phyloP scores from a whole-genome alignment of 2,888 invertebrate genomes.

The Rhingia campestris region DNA sequence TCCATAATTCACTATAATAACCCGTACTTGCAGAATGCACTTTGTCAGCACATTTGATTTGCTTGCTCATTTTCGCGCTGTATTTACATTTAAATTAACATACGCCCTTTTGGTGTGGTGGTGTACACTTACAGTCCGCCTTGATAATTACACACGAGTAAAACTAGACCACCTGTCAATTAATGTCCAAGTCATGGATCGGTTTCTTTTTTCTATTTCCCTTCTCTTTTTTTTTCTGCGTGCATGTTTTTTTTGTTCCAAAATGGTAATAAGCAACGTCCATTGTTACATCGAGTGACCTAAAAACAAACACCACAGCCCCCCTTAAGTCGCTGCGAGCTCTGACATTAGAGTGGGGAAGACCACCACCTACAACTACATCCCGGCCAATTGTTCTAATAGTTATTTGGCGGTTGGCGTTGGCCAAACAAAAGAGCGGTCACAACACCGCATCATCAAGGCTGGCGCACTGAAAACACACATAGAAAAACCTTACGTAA shows the following conservation, averaged over 20 bases:
- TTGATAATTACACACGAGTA: constrained; percentile 43
- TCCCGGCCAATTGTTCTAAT: constrained; percentile 13
- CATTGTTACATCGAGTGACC: constrained; percentile 36
- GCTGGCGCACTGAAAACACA: constrained; percentile 25
- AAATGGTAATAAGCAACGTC: constrained; percentile 38
- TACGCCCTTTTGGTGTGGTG: too few species aligned
- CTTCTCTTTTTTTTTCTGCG: constrained; percentile 3
- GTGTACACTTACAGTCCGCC: too few species aligned
- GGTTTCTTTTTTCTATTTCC: constrained; percentile 3
- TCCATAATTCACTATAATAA: too few species aligned
- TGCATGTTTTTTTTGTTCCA: constrained; percentile 20
- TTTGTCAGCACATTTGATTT: too few species aligned
- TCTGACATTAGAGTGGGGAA: constrained; percentile 22
- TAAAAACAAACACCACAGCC: constrained; percentile 34
- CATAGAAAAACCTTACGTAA: constrained; percentile 57
- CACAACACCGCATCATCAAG: constrained; percentile 62
- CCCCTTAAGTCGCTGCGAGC: neutral
- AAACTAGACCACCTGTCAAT: constrained; percentile 61
- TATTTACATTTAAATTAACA: too few species aligned
- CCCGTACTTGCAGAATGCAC: too few species aligned
- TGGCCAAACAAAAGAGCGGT: constrained; percentile 56
- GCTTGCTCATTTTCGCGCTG: too few species aligned
- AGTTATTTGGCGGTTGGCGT: constrained; percentile 37
- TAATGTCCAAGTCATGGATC: constrained; percentile 37
- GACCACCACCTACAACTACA: constrained; percentile 21